These are phyloP conservation scores for Opisthograptis luteolata DNA, from an alignment of 2,888 invertebrate species.

Conservation along the genomic window DNA sequence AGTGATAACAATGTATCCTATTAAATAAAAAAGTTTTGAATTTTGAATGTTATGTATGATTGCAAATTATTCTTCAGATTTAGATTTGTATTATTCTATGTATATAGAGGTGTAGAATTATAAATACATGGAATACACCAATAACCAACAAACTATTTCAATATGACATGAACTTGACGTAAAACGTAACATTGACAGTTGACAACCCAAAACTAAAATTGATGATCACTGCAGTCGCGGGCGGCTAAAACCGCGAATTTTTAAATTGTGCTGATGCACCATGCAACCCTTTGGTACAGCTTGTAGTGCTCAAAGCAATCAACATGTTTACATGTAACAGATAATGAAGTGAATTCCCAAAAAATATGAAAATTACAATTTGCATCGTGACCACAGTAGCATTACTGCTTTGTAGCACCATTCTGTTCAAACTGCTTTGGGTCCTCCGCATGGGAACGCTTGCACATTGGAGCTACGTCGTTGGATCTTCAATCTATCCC, in stretches of 20 bases:
- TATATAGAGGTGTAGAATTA: no score
- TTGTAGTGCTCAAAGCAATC: background rate
- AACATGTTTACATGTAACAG: background rate
- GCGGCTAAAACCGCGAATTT: background rate
- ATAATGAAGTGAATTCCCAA: background rate
- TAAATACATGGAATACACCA: no score
- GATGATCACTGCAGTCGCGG: no score
- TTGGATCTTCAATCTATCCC: conserved; percentile 54
- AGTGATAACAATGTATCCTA: no score
- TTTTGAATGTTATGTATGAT: no score
- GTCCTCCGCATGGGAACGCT: conserved; percentile 52
- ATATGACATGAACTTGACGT: no score
- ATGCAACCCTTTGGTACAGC: background rate
- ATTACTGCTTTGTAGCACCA: conserved; percentile 38
- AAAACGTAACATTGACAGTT: no score
- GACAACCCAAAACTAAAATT: no score
- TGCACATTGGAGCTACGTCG: conserved; percentile 63
- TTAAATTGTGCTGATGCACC: background rate
- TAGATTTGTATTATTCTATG: no score
- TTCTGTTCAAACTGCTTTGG: conserved; percentile 51
- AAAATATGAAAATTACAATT: conserved; percentile 39
- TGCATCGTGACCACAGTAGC: conserved; percentile 44
- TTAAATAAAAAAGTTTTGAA: no score
- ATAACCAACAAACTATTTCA: no score
- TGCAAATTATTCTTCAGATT: no score